These are phyloP conservation scores for Spermophilus dauricus DNA, from an alignment of 2,113 vertebrate species.

Conservation along the genomic window DNA sequence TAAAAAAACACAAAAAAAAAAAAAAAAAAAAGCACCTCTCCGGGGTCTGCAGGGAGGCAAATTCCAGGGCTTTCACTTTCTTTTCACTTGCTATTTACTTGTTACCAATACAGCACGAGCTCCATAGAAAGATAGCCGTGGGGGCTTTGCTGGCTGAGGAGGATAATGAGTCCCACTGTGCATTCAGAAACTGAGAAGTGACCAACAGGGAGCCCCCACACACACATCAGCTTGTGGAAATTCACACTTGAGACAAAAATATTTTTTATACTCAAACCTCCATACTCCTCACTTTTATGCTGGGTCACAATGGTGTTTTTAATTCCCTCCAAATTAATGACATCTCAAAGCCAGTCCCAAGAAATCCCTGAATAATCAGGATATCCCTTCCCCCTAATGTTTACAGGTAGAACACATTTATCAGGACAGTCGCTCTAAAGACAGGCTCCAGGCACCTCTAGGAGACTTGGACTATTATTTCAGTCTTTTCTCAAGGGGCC, in stretches of 20 bases:
- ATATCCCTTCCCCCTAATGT: too few species aligned
- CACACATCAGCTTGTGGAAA: background rate
- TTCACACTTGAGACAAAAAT: background rate
- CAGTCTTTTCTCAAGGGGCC: background rate
- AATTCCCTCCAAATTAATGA: background rate
- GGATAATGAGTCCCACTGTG: background rate
- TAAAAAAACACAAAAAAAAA: too few species aligned
- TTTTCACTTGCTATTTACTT: background rate
- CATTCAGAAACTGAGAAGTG: background rate
- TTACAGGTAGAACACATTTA: background rate
- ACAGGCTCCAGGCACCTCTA: background rate
- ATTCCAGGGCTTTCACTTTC: background rate
- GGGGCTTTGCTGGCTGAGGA: background rate
- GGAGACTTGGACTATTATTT: accelerated
- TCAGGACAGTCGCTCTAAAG: background rate
- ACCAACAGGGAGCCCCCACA: background rate
- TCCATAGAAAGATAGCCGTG: background rate
- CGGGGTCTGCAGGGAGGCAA: background rate
- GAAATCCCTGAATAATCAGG: too few species aligned
- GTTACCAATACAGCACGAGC: background rate
- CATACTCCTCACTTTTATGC: background rate
- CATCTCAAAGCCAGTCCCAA: background rate
- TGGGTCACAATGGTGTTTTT: background rate
- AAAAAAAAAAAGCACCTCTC: too few species aligned
- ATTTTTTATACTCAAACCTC: background rate